Percentiles rank a stretch among this genome's conserved stretches.
These are phyloP conservation scores for Crotalus viridis DNA, from an alignment of 2,113 vertebrate genomes.

Conservation along the genomic window DNA sequence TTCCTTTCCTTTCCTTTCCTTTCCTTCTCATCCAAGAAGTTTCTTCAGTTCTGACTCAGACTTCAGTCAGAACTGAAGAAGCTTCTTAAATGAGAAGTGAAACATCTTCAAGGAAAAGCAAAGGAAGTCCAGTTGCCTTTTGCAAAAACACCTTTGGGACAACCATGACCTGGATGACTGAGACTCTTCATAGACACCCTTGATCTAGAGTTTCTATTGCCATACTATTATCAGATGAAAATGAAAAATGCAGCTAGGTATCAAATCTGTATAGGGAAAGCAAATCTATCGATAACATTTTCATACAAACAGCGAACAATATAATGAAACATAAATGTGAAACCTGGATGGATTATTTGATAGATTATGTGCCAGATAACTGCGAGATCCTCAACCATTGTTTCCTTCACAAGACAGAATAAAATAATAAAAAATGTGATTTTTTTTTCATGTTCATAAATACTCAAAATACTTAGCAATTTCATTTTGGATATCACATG, in stretches of 20 bases:
- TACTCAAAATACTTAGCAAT: neutral
- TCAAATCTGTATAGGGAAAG: neutral
- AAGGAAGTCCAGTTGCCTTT: no score
- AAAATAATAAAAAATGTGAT: neutral
- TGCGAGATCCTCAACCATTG: neutral
- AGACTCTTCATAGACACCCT: no score
- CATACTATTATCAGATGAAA: neutral
- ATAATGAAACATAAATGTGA: neutral
- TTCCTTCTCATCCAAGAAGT: no score
- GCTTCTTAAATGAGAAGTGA: no score
- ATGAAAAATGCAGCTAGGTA: neutral
- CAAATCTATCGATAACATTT: neutral
- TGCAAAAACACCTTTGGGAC: no score
- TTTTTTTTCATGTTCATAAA: neutral
- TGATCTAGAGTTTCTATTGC: neutral
- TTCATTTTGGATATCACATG: neutral
- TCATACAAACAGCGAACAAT: neutral
- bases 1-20: no score
- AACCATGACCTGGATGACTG: no score
- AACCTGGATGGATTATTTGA: neutral
- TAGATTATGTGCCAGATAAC: neutral
- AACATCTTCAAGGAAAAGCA: no score
- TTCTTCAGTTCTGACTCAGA: no score
- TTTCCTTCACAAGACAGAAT: neutral
- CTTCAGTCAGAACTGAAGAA: no score